Conservation (phyloP, 2,113 vertebrate species). For the rabbit (Oryctolagus cuniculus) region mOryCun1.1 NC_091435.1:31688501-31689000, state of each 20-base stretch:
- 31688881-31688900: background rate
- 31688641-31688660: background rate
- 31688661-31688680: background rate
- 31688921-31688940: background rate
- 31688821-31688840: background rate
- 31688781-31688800: slow-evolving; percentile 32
- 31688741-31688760: background rate
- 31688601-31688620: too few relatives aligned
- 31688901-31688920: background rate
- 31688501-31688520: too few relatives aligned
- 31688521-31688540: too few relatives aligned
- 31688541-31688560: too few relatives aligned
- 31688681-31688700: background rate
- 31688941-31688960: background rate
- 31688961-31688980: background rate
- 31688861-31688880: background rate
- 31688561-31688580: too few relatives aligned
- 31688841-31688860: background rate
- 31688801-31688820: background rate
- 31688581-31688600: too few relatives aligned
- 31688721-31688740: background rate
- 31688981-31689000: background rate
- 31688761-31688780: background rate
- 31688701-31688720: background rate
- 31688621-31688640: background rate